Percentiles rank a stretch among this genome's conserved stretches.
These are phyloP conservation scores for Microdon myrmicae DNA, from an alignment of 2,888 invertebrate species.

Conservation along the genomic window DNA sequence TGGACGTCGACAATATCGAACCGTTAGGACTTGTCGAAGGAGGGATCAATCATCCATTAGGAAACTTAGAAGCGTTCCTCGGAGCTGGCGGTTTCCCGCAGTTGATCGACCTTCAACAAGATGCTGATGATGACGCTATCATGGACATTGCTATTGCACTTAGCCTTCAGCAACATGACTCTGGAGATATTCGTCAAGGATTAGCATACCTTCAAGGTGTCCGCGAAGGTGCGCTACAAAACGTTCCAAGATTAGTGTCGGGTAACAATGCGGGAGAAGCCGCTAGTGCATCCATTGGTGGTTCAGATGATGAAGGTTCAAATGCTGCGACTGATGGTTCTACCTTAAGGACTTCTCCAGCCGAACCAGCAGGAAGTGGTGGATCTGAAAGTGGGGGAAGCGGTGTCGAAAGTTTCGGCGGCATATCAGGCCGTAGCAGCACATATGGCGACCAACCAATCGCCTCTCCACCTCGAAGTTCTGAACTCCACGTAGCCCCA, in stretches of 20 bases:
- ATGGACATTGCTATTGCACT: constrained; percentile 95
- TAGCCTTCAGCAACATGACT: constrained; percentile 87
- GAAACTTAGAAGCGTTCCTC: constrained; percentile 68
- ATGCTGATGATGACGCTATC: constrained; percentile 96
- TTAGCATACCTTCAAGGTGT: constrained; percentile 64
- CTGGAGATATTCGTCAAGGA: constrained; percentile 69
- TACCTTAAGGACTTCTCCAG: constrained; percentile 85
- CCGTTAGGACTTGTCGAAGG: constrained; percentile 56
- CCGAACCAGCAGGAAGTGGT: constrained; percentile 77
- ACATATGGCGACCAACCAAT: constrained; percentile 80
- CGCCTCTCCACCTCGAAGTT: constrained; percentile 62
- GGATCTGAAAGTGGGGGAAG: constrained; percentile 93
- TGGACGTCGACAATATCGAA: constrained; percentile 56
- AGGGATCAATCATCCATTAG: constrained; percentile 59
- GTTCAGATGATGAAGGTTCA: constrained; percentile 90
- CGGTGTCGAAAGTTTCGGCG: constrained; percentile 90
- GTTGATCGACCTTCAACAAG: constrained; percentile 88
- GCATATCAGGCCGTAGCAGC: constrained; percentile 94
- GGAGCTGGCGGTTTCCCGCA: constrained; percentile 77
- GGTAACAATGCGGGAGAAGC: constrained; percentile 43
- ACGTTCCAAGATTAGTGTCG: constrained; percentile 63
- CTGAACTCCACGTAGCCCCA: constrained; percentile 50
- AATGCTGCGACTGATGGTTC: constrained; percentile 96
- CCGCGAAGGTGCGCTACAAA: constrained; percentile 65
- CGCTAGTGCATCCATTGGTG: constrained; percentile 75